Conservation (phyloP, 2,888 invertebrate species). For the Norana najaformis region DNA sequence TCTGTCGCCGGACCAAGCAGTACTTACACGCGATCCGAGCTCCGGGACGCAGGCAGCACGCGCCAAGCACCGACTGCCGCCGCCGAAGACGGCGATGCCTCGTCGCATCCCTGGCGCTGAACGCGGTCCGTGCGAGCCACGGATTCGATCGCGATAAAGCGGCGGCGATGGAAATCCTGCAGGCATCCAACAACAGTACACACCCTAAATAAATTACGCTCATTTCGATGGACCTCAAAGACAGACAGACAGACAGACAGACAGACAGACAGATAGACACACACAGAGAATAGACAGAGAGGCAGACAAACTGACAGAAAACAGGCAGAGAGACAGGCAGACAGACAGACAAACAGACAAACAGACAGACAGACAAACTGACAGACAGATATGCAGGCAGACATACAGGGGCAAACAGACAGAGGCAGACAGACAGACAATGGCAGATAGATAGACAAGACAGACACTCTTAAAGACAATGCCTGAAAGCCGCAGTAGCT, state of each 20-base stretch:
- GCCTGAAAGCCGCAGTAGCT: too few species aligned
- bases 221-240: neutral
- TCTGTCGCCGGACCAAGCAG: neutral
- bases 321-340: neutral
- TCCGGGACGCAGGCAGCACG: neutral
- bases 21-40: neutral
- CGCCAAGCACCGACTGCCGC: neutral
- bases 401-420: neutral
- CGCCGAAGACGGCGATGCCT: neutral
- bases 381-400: too few species aligned
- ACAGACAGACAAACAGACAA: neutral
- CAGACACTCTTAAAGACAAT: too few species aligned
- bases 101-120: neutral
- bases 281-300: too few species aligned
- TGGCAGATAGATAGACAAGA: neutral
- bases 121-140: neutral
- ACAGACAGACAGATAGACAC: neutral
- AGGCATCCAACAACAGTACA: neutral
- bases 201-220: neutral
- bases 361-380: neutral
- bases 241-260: neutral
- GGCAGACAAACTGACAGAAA: neutral
- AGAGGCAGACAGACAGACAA: neutral
- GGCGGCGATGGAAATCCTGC: neutral
- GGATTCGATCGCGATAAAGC: slow-evolving; percentile 7